Conservation (phyloP, 2,888 invertebrate species). For the Drosophila rubida region DNA sequence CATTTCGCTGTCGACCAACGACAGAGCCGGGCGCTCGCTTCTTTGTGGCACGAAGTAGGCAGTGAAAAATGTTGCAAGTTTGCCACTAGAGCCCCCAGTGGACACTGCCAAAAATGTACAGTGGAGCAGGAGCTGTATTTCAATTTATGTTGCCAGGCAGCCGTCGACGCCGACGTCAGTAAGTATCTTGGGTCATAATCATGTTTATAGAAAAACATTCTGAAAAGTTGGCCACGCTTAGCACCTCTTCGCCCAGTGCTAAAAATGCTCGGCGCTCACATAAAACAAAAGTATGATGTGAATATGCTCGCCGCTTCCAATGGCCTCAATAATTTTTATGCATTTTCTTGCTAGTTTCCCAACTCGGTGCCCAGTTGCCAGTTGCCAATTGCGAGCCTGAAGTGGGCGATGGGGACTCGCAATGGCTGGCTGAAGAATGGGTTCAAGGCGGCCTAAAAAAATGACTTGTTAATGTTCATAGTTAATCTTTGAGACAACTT, state of each 20-base stretch:
- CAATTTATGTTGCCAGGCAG: conserved; percentile 59
- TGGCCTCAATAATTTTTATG: conserved; percentile 16
- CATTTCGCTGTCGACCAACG: conserved; percentile 51
- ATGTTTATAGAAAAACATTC: conserved; percentile 49
- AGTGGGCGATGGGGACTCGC: neutral
- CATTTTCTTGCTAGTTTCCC: conserved; percentile 17
- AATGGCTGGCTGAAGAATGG: conserved; percentile 7
- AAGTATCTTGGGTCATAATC: conserved; percentile 37
- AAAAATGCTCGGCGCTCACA: conserved; percentile 18
- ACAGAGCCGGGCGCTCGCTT: conserved; percentile 24
- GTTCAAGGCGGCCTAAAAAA: conserved; percentile 2
- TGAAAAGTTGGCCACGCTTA: conserved; percentile 46
- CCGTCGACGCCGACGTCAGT: neutral
- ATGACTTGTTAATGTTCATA: conserved; percentile 26
- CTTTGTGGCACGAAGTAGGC: conserved; percentile 64
- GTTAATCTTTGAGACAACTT: conserved; percentile 17
- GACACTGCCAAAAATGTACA: conserved; percentile 59
- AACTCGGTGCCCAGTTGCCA: conserved; percentile 6
- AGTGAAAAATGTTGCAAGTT: conserved; percentile 66
- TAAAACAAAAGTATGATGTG: conserved; percentile 35
- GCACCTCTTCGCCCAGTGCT: conserved; percentile 32
- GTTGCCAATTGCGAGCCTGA: neutral
- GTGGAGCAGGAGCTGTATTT: conserved; percentile 73
- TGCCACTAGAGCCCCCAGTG: conserved; percentile 40
- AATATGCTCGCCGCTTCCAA: conserved; percentile 24